These are phyloP conservation scores for Bos taurus DNA, from an alignment of 2,113 vertebrate genomes.

Conservation along the genomic window DNA sequence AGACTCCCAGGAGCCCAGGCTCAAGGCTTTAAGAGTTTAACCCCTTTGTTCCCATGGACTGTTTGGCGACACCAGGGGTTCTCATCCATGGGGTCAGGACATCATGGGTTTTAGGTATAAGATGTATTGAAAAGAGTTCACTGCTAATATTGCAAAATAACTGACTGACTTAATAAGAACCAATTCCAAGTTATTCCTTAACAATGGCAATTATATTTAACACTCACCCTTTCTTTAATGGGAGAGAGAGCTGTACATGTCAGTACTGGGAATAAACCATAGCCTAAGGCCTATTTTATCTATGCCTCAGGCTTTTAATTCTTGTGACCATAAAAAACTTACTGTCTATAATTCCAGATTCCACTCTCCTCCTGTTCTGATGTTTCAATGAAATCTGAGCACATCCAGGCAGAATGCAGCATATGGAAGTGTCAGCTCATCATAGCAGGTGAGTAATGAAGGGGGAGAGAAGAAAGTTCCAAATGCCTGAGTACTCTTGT, in stretches of 20 bases:
- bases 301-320: not conserved
- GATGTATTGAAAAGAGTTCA: not conserved
- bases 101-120: not conserved
- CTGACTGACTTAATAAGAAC: not conserved
- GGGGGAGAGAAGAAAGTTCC: not conserved
- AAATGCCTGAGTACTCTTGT: not conserved
- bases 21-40: not conserved
- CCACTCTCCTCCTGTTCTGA: not conserved
- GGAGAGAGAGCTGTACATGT: not conserved
- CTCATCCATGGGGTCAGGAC: not conserved
- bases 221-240: not conserved
- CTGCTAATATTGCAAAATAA: not conserved
- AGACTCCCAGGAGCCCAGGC: not conserved
- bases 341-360: not conserved
- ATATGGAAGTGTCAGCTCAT: not conserved
- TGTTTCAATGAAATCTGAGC: not conserved
- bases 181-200: not conserved
- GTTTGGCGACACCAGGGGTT: not conserved
- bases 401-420: not conserved
- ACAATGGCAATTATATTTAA: not conserved
- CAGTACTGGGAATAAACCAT: not conserved
- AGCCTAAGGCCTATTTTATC: not conserved
- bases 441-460: not conserved
- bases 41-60: not conserved
- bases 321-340: not conserved